Conservation (phyloP, 2,113 vertebrate genomes). For the Rhombomys opimus region DNA sequence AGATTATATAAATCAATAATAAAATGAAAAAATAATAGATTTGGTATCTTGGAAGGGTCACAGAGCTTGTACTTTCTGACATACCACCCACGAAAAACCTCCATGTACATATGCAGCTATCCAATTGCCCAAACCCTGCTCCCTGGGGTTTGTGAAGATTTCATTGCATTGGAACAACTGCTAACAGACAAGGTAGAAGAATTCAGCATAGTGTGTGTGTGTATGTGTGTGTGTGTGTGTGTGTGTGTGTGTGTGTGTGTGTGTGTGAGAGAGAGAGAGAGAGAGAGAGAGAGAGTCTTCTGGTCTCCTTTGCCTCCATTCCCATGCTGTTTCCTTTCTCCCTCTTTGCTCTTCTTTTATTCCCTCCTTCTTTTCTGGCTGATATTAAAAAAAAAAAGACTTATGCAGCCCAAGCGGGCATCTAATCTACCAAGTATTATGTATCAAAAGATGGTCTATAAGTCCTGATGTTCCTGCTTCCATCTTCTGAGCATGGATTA, state of each 20-base stretch:
- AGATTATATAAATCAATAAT: background rate
- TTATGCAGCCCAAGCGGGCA: background rate
- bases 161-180: background rate
- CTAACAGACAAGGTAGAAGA: background rate
- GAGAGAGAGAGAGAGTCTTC: too few species aligned
- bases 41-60: background rate
- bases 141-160: background rate
- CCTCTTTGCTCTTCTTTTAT: background rate
- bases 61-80: too few species aligned
- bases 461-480: background rate
- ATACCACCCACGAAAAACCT: background rate
- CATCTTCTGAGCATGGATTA: too few species aligned
- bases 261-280: too few species aligned
- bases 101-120: background rate
- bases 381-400: background rate
- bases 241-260: too few species aligned
- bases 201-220: background rate
- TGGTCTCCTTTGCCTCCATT: background rate
- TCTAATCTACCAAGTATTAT: background rate
- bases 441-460: background rate
- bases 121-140: too few species aligned
- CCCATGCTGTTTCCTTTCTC: accelerated
- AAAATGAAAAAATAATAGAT: background rate
- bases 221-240: too few species aligned
- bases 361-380: background rate